Conservation (phyloP, 2,113 vertebrate species). For the Microtus montanus region DNA sequence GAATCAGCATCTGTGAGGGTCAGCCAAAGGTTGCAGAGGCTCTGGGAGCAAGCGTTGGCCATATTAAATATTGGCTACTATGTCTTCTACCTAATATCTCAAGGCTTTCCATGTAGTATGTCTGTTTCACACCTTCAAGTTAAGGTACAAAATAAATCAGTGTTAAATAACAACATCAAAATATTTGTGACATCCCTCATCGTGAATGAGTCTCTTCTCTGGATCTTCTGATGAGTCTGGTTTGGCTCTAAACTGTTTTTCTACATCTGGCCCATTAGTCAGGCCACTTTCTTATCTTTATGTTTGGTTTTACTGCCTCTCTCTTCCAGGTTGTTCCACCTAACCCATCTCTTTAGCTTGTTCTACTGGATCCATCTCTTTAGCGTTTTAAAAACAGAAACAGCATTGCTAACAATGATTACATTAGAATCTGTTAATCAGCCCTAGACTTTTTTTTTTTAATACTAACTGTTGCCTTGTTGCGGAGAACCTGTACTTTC, state of each 20-base stretch:
- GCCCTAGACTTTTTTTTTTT: neutral
- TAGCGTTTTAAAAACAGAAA: conserved; percentile 33
- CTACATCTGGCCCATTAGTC: neutral
- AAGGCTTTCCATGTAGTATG: neutral
- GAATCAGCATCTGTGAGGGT: too few species aligned
- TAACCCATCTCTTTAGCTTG: neutral
- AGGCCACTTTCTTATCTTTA: neutral
- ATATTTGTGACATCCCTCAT: neutral
- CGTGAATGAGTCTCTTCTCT: neutral
- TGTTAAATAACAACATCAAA: neutral
- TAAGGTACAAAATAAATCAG: neutral
- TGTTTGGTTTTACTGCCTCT: neutral
- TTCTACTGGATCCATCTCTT: neutral
- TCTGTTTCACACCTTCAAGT: neutral
- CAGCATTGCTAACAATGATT: neutral
- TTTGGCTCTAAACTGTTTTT: neutral
- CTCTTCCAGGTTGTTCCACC: neutral
- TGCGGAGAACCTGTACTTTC: neutral
- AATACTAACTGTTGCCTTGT: neutral
- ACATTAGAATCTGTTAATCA: conserved; percentile 17
- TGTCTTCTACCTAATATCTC: neutral
- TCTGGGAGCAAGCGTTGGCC: neutral
- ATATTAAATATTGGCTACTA: neutral
- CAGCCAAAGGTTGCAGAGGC: neutral
- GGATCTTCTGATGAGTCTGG: neutral